Evolutionary conservation across 2,797 vertebrate genomes (phyloP), one percentile per base, ranked within the genome.

Genomic region (Podargus strigoides): DNA sequence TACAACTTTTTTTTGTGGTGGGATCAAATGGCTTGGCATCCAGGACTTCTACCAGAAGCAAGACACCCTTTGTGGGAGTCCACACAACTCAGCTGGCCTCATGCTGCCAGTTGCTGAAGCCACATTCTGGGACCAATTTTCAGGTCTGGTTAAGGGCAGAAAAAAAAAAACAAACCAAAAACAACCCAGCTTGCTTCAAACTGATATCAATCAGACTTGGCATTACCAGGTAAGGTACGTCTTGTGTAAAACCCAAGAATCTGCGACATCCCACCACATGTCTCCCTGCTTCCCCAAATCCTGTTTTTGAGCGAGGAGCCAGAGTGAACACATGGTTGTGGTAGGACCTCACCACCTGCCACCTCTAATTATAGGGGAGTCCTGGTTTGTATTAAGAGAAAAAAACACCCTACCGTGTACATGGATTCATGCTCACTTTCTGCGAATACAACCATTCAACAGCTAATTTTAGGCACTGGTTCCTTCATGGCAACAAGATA

Each of bases 31-130:
- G 96, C 97, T 94, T 97, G 83, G 85, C 97, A 96, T 97, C 97
- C 98, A 98, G 98, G 98, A 98, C 98, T 99, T 99, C 98, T 98
- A 98, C 98, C 98, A 98, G 98, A 99, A 99, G 98, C 97, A 98
- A 98, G 98, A 97, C 98, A 98, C 98, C 97, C 97, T 98, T 98
- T 99, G 98, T 98, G 98, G 98, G 96, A 98, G 97, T 98, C 98
- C 98, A 97, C 97, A 98, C 95, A 97, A 98, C 95, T 98, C 98
- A 98, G 95, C 96, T 98, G 97, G 97, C 96, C 96, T 94, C 96
- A 90, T 23, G 76, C 80, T 96, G 90, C 95, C 68, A 68, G 92
- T 94, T 97, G 93, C 95, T 97, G 97, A 99, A 99, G 98, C 98
- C 98, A 99, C 98, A 99, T 98, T 95, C 92, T 93, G 96, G 96